These are phyloP conservation scores for Corydoras maculifer DNA, from an alignment of 2,113 vertebrate species.

Conservation along the genomic window DNA sequence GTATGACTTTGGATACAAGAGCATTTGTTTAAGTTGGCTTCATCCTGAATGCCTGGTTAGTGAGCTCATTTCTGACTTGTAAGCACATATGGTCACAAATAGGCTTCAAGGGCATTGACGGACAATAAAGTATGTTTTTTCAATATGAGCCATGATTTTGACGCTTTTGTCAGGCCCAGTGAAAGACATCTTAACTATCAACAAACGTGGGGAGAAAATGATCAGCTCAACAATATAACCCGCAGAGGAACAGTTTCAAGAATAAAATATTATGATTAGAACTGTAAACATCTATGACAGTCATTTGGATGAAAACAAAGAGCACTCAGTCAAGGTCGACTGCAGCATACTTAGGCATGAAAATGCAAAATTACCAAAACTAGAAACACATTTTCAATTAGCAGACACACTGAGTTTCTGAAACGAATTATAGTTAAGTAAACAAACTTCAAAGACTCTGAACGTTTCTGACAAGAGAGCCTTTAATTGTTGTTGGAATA, in stretches of 20 bases:
- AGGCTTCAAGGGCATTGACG: slow-evolving; percentile 33
- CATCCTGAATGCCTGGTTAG: slow-evolving; percentile 30
- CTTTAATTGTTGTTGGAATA: not conserved
- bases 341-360: not conserved
- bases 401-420: not conserved
- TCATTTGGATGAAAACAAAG: not conserved
- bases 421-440: not conserved
- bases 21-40: slow-evolving; percentile 54
- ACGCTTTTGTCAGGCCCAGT: slow-evolving; percentile 30
- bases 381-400: not conserved
- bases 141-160: slow-evolving; percentile 51
- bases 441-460: not conserved
- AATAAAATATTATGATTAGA: not conserved
- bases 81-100: slow-evolving; percentile 50
- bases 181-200: slow-evolving; percentile 54
- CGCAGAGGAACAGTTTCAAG: not conserved
- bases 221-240: not conserved
- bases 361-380: not conserved
- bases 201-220: slow-evolving; percentile 44
- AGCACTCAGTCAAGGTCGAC: not conserved
- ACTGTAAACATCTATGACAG: not conserved
- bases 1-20: slow-evolving; percentile 44
- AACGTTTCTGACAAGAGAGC: not conserved
- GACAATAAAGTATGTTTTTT: slow-evolving; percentile 57
- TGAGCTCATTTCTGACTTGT: slow-evolving; percentile 53